These are phyloP conservation scores for Tetragonisca angustula DNA, from an alignment of 2,888 invertebrate species.

Conservation along the genomic window DNA sequence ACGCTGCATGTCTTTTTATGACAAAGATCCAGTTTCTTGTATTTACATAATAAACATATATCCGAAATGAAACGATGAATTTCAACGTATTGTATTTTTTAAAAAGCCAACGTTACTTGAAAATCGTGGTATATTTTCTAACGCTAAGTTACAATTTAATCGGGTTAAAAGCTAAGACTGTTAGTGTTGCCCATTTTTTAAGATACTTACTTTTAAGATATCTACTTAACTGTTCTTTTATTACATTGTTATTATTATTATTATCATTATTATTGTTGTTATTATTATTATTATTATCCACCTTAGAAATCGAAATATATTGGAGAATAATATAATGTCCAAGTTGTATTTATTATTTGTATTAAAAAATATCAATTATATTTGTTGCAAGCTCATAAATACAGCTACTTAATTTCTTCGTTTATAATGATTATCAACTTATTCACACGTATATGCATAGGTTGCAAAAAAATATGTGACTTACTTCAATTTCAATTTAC, in stretches of 20 bases:
- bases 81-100: conserved; percentile 2
- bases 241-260: neutral
- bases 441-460: conserved; percentile 28
- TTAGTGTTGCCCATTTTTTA: conserved; percentile 41
- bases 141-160: conserved; percentile 39
- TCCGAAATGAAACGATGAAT: neutral
- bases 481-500: conserved; percentile 56
- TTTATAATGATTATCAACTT: conserved; percentile 50
- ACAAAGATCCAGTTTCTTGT: conserved; percentile 14
- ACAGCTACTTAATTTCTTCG: conserved; percentile 59
- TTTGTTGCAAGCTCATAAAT: conserved; percentile 33
- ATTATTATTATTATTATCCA: neutral
- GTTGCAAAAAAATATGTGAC: conserved; percentile 42
- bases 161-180: conserved; percentile 31
- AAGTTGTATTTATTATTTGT: conserved; percentile 33
- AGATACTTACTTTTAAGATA: conserved; percentile 48
- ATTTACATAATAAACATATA: conserved; percentile 20
- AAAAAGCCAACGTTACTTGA: conserved; percentile 13
- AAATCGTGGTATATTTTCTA: conserved; percentile 37
- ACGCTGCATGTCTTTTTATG: conserved; percentile 29
- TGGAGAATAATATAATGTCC: neutral
- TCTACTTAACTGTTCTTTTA: conserved; percentile 55
- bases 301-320: conserved; percentile 35
- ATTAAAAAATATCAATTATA: conserved; percentile 25
- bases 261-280: neutral